Percentiles rank a stretch among this genome's conserved stretches.
phyloP scores from a whole-genome alignment of 37 sponge, comb jelly and placozoan species.

The Dysidea cf. avara region DNA sequence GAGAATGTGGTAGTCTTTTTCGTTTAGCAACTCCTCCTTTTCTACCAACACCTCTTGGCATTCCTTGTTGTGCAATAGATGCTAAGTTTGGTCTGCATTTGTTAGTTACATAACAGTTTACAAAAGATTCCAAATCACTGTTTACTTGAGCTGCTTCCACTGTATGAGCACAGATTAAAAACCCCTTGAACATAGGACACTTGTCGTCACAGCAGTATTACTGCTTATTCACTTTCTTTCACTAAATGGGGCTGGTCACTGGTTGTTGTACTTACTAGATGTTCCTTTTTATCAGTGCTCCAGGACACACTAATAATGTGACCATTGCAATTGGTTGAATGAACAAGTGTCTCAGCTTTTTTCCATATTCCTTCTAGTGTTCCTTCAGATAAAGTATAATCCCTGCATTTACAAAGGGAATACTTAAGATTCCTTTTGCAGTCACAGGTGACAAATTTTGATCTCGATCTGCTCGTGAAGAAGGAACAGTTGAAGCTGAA shows the following conservation, averaged over 20 bases:
- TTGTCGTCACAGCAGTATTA: not conserved
- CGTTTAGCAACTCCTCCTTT: conserved; percentile 21
- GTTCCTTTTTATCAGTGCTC: not conserved
- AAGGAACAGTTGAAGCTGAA: no score
- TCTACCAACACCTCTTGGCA: conserved; percentile 23
- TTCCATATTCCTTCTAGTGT: not conserved
- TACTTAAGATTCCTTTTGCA: no score
- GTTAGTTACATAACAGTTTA: not conserved
- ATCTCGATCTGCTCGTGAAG: no score
- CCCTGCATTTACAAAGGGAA: no score
- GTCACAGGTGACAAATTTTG: no score
- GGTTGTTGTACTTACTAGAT: not conserved
- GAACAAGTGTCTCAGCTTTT: not conserved
- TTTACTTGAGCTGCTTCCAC: conserved; percentile 18
- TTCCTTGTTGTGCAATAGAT: not conserved
- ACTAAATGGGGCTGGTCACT: not conserved
- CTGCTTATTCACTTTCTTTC: not conserved
- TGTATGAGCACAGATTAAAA: conserved; percentile 29
- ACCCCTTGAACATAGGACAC: conserved; percentile 30
- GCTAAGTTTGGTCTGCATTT: conserved; percentile 3
- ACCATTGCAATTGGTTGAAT: not conserved
- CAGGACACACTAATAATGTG: not conserved
- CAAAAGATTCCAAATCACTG: conserved; percentile 7
- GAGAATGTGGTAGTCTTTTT: no score
- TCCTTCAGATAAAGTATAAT: no score